These are phyloP conservation scores for Doryteuthis pealeii DNA, from an alignment of 1,140 invertebrate species.

Conservation along the genomic window DNA sequence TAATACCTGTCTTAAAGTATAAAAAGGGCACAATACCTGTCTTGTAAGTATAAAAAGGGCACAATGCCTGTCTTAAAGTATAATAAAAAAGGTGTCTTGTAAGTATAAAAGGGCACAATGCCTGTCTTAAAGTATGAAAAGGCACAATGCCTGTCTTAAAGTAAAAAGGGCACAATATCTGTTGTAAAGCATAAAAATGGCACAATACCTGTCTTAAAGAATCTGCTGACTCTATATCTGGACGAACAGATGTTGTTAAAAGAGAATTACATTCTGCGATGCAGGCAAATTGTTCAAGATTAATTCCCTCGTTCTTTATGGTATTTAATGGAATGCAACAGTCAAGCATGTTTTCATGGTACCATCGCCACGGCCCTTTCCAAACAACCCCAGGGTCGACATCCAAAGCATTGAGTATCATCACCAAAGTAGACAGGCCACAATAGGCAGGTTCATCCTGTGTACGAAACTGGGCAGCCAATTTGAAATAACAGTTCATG, in stretches of 20 bases:
- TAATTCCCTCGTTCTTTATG: constrained; percentile 49
- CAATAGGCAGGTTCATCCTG: constrained; percentile 60
- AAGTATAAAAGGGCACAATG: too few relatives aligned
- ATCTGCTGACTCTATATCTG: constrained; percentile 3
- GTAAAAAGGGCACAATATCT: too few relatives aligned
- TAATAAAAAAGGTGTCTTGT: too few relatives aligned
- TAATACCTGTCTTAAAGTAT: too few relatives aligned
- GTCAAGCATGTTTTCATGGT: constrained; percentile 59
- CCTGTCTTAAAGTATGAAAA: too few relatives aligned
- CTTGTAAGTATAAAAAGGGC: too few relatives aligned
- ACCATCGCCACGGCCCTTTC: constrained; percentile 60
- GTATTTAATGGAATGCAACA: constrained; percentile 52
- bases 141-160: too few relatives aligned
- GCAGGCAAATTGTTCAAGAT: constrained; percentile 52
- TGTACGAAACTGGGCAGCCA: constrained; percentile 57
- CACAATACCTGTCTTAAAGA: background rate
- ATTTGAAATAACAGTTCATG: constrained; percentile 53
- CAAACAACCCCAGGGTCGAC: constrained; percentile 58
- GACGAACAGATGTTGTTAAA: constrained; percentile 17
- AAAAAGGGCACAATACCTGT: too few relatives aligned
- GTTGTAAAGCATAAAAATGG: too few relatives aligned
- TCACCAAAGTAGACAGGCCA: constrained; percentile 56
- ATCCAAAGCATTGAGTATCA: constrained; percentile 57
- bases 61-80: too few relatives aligned
- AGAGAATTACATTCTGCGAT: constrained; percentile 50